Evolutionary conservation across 2,888 invertebrate species (phyloP).

Genomic region (Nezara viridula): DNA sequence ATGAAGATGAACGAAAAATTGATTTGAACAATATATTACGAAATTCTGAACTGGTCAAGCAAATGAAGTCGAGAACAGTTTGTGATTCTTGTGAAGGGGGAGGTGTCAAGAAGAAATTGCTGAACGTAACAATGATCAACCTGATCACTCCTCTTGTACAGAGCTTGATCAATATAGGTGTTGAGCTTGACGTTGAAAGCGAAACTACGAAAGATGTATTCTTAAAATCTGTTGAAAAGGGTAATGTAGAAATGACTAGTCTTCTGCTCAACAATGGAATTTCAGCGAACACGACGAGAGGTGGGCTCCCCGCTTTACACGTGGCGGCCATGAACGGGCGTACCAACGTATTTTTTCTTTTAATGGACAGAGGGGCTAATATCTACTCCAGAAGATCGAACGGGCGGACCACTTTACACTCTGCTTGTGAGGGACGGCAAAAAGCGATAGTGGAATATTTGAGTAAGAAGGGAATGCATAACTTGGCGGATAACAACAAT

Average conservation of each 20-base stretch:
- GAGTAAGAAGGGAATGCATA: background rate
- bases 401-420: background rate
- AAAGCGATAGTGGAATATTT: background rate
- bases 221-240: background rate
- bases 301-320: background rate
- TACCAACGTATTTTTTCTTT: background rate
- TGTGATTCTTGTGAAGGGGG: background rate
- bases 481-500: background rate
- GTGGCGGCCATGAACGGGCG: background rate
- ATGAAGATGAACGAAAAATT: background rate
- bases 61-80: background rate
- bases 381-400: background rate
- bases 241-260: background rate
- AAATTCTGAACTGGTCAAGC: background rate
- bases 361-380: background rate
- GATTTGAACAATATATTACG: background rate
- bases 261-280: background rate
- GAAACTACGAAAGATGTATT: background rate
- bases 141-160: background rate
- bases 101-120: background rate
- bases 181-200: background rate
- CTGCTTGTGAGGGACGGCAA: background rate
- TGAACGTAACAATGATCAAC: background rate
- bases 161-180: background rate
- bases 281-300: background rate